phyloP scores from a whole-genome alignment of 2,797 vertebrate species.

The Halcyon smyrnensis region DNA sequence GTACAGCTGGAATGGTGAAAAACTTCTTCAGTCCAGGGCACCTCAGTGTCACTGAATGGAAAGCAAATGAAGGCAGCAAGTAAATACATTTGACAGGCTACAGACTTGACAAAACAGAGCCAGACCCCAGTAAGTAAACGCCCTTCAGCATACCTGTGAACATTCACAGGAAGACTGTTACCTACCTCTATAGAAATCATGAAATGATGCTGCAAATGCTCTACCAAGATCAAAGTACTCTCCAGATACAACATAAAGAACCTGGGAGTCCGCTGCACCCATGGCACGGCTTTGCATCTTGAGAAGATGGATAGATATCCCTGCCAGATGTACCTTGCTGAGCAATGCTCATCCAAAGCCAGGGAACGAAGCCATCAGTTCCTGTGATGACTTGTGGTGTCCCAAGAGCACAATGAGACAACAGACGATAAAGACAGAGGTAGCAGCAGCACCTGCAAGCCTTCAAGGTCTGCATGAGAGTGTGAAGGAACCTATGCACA shows the following conservation, averaged over 20 bases:
- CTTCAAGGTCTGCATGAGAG: neutral
- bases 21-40: conserved; percentile 80
- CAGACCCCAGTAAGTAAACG: conserved; percentile 66
- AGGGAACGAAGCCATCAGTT: conserved; percentile 83
- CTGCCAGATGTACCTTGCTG: conserved; percentile 80
- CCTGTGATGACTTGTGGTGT: conserved; percentile 78
- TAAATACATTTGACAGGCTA: conserved; percentile 85
- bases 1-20: conserved; percentile 67
- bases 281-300: conserved; percentile 80
- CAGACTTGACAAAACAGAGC: conserved; percentile 82
- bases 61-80: conserved; percentile 86
- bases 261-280: conserved; percentile 81
- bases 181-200: conserved; percentile 86
- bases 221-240: conserved; percentile 81
- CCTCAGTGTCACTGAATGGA: conserved; percentile 77
- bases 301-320: conserved; percentile 82
- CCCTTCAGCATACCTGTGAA: conserved; percentile 82
- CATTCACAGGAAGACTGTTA: conserved; percentile 84
- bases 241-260: conserved; percentile 79
- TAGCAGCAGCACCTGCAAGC: conserved; percentile 16
- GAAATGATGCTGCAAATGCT: conserved; percentile 75
- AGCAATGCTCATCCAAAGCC: conserved; percentile 78
- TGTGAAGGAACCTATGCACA: neutral
- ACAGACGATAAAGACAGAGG: conserved; percentile 66
- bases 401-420: conserved; percentile 52